A percentile compares a stretch with the other conserved stretches of the same genome.
Conservation (phyloP, 2,113 vertebrate species). For the Ivindomyrus marchei region DNA sequence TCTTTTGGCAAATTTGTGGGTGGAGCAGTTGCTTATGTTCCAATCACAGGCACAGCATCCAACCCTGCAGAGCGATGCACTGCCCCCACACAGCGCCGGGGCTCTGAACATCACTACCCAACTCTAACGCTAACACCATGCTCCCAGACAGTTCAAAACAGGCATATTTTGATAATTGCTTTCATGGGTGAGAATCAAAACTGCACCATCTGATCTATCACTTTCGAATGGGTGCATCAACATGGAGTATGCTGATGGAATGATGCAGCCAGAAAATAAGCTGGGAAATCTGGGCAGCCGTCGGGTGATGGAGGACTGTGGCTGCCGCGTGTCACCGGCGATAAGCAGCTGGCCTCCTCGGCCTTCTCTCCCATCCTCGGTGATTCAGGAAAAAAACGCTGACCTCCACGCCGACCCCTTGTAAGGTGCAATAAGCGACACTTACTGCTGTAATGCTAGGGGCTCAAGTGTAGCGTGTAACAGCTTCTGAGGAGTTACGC, state of each 20-base stretch:
- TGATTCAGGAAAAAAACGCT: conserved; percentile 5
- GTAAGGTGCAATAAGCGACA: conserved; percentile 20
- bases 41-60: neutral
- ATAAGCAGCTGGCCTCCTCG: neutral
- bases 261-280: neutral
- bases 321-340: too few relatives aligned
- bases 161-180: neutral
- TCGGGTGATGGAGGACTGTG: neutral
- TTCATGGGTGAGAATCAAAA: neutral
- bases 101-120: neutral
- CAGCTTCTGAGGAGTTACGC: neutral
- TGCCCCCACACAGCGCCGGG: neutral
- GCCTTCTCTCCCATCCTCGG: conserved; percentile 14
- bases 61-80: neutral
- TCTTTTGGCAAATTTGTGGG: neutral
- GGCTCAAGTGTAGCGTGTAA: conserved; percentile 6
- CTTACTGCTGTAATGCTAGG: neutral
- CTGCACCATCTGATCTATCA: too few relatives aligned
- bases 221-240: neutral
- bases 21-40: neutral
- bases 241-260: too few relatives aligned
- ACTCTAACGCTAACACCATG: neutral
- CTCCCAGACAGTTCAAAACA: neutral
- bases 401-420: conserved; percentile 22
- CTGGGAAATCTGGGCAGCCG: neutral